Evolutionary conservation across 2,888 invertebrate genomes (phyloP).

Genomic region (Diaperis boleti): DNA sequence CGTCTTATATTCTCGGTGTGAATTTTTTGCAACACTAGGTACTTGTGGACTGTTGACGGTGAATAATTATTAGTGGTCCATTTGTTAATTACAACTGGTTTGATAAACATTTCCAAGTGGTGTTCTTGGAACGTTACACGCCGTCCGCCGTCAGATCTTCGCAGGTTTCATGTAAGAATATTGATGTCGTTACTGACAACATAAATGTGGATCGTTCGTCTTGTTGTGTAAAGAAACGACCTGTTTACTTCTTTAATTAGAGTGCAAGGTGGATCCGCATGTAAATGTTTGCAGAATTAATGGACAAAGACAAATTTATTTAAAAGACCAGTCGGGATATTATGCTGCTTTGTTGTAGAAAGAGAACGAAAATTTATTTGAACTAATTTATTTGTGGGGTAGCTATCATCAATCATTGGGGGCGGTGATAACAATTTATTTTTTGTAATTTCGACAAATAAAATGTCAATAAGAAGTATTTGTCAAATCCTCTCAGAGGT

Average conservation of each 20-base stretch:
- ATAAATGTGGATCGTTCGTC: constrained; percentile 35
- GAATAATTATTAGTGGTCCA: constrained; percentile 15
- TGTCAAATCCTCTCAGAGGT: no score
- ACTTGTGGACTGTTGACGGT: constrained; percentile 1
- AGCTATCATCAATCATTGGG: no score
- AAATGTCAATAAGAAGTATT: no score
- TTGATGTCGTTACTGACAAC: constrained; percentile 43
- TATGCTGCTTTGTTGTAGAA: no score
- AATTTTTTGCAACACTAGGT: background rate
- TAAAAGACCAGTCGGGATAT: background rate
- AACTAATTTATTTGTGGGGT: no score
- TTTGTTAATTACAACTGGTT: constrained; percentile 33
- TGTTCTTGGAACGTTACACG: constrained; percentile 26
- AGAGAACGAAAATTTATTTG: no score
- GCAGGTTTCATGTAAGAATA: constrained; percentile 41
- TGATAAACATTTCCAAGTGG: constrained; percentile 37
- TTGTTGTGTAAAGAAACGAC: constrained; percentile 28
- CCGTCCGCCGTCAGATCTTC: constrained; percentile 41
- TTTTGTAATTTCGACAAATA: no score
- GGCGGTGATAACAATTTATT: no score
- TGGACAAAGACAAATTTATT: constrained; percentile 1
- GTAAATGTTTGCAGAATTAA: background rate
- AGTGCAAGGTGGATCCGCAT: background rate
- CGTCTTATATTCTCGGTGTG: background rate
- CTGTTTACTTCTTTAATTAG: constrained; percentile 25